These are phyloP conservation scores for Drosophila ficusphila DNA, from an alignment of 1,140 invertebrate genomes.

Conservation along the genomic window DNA sequence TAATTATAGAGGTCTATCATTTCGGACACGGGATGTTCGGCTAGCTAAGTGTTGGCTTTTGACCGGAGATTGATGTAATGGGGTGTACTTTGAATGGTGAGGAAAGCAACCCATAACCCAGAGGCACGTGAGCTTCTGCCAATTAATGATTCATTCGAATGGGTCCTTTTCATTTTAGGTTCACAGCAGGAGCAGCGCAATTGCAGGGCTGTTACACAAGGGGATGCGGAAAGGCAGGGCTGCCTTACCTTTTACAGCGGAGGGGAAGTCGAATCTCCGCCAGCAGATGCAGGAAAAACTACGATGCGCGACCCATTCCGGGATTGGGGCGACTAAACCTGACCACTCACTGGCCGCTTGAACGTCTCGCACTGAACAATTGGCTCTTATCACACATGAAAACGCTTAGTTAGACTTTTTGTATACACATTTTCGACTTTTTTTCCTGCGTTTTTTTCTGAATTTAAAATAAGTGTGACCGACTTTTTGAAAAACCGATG, in stretches of 20 bases:
- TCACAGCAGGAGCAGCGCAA: slow-evolving; percentile 11
- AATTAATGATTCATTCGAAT: slow-evolving; percentile 16
- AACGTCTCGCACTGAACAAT: slow-evolving; percentile 41
- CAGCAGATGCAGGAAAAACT: slow-evolving; percentile 64
- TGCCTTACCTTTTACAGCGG: slow-evolving; percentile 62
- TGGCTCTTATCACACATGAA: slow-evolving; percentile 66
- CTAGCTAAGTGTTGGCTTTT: slow-evolving; percentile 3
- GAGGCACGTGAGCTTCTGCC: background rate
- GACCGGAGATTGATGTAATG: slow-evolving; percentile 29
- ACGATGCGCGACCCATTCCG: slow-evolving; percentile 60
- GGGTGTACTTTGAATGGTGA: slow-evolving; percentile 1
- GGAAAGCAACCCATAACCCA: background rate
- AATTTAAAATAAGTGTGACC: slow-evolving; percentile 6
- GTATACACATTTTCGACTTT: slow-evolving; percentile 67
- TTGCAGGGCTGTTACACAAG: slow-evolving; percentile 71
- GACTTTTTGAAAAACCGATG: background rate
- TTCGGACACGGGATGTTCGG: slow-evolving; percentile 12
- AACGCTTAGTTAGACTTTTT: slow-evolving; percentile 75
- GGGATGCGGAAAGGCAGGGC: slow-evolving; percentile 56
- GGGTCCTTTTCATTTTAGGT: slow-evolving; percentile 12
- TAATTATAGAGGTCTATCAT: slow-evolving; percentile 34
- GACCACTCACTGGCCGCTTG: slow-evolving; percentile 38
- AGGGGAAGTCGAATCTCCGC: slow-evolving; percentile 11
- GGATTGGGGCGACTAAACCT: slow-evolving; percentile 22
- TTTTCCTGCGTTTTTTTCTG: slow-evolving; percentile 24